Evolutionary conservation across 2,888 invertebrate genomes (phyloP), one percentile per base, ranked within the genome.

Genomic region (Agrotis ipsilon): DNA sequence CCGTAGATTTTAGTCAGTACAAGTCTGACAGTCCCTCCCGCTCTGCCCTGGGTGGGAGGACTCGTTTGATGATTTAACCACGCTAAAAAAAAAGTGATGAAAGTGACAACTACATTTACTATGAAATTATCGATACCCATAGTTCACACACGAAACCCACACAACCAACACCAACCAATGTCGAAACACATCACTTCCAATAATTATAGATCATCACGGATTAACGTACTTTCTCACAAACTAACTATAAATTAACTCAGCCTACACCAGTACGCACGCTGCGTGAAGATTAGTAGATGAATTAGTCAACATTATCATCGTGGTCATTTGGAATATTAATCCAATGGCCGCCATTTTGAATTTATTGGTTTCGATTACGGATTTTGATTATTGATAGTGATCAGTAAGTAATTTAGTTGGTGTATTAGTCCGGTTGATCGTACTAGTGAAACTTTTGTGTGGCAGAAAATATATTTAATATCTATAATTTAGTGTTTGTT

Each of bases 281-380:
- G 69, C 63, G 64, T 68, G 57, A 75, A 85, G 86, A 84, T 85
- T 85, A 84, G 70, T 78, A 27, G 60, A 78, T 13, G 75, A 79
- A 85, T 85, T 82, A 84, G 81, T 81, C 74, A 77, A 78, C 63
- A 83, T 83, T 80, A 83, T 78, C 74, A 71, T 74, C 70, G 67
- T 32, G 27, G 19, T 45, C 63, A 73, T 72, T 72, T 49, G 75
- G 48, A 58, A 70, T 75, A 81, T 80, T 82, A 83, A 82, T 84
- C 75, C 76, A 16, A 71, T 67, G 43, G 72, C 48, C 4, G 64
- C 75, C 62, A 71, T 71, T 68, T 68, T 58, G 62, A 76, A 80
- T 74, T 48, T 48, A 83, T 75, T 54, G 46, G 24, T 66, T 64
- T 27, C 60, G 60, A 65, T 59, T 73, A 72, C 72, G 54, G 43